Evolutionary conservation across 2,888 invertebrate species (phyloP).

Genomic region (Rhogogaster chlorosoma): DNA sequence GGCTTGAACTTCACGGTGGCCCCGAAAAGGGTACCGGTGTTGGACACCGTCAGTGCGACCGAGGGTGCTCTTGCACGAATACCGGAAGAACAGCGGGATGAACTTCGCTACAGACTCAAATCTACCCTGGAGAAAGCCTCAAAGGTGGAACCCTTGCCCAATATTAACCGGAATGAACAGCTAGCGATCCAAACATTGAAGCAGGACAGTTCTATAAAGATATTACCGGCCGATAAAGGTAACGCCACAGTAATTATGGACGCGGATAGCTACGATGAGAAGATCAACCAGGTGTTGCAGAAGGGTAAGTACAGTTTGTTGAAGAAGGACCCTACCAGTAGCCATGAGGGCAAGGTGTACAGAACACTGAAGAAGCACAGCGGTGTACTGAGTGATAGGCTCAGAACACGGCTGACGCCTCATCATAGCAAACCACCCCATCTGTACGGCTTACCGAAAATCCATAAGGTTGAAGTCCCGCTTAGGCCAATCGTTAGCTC

Average conservation of each 20-base stretch:
- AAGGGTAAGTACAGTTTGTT: not conserved
- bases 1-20: too few species aligned
- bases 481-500: not conserved
- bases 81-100: too few species aligned
- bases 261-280: not conserved
- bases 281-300: not conserved
- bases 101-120: too few species aligned
- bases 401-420: not conserved
- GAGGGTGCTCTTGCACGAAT: too few species aligned
- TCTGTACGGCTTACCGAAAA: not conserved
- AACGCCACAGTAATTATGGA: not conserved
- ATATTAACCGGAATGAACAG: not conserved
- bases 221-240: not conserved
- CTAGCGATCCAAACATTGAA: not conserved
- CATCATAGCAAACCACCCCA: not conserved
- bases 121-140: too few species aligned
- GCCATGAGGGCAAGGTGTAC: not conserved
- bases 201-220: not conserved
- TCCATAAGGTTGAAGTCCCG: not conserved
- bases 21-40: too few species aligned
- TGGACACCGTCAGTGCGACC: too few species aligned
- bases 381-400: not conserved
- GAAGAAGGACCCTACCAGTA: not conserved
- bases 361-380: not conserved
- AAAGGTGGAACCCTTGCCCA: too few species aligned